Conservation (phyloP, 2,888 invertebrate species). For the Phyto melanocephala region DNA sequence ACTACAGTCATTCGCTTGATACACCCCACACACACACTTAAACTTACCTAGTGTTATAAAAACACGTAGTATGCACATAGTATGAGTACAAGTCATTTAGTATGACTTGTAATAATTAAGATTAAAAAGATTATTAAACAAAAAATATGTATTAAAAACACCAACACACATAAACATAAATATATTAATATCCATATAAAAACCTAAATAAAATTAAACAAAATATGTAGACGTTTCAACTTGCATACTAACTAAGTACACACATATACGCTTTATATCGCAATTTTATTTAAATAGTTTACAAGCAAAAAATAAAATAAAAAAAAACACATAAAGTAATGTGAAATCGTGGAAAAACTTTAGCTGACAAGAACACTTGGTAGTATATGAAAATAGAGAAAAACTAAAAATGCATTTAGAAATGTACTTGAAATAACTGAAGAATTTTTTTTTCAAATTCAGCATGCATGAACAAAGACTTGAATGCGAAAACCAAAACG, state of each 20-base stretch:
- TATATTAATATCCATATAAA: not conserved
- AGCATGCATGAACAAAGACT: constrained; percentile 28
- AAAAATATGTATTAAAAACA: not conserved
- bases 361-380: constrained; percentile 37
- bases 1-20: not conserved
- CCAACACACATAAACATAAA: not conserved
- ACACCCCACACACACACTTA: not conserved
- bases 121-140: constrained; percentile 14
- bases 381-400: not conserved
- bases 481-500: not conserved
- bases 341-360: constrained; percentile 22
- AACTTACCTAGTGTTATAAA: not conserved
- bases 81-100: constrained; percentile 35
- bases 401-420: constrained; percentile 39
- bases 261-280: not conserved
- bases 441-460: constrained; percentile 33
- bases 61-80: not conserved
- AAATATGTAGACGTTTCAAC: not conserved
- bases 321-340: not conserved
- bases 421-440: constrained; percentile 51
- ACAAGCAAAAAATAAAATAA: not conserved
- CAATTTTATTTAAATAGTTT: constrained; percentile 46
- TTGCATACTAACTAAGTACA: not conserved
- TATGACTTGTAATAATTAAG: constrained; percentile 44
- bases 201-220: constrained; percentile 28